Conservation (phyloP, 2,113 vertebrate genomes). For the Campylorhamphus procurvoides region DNA sequence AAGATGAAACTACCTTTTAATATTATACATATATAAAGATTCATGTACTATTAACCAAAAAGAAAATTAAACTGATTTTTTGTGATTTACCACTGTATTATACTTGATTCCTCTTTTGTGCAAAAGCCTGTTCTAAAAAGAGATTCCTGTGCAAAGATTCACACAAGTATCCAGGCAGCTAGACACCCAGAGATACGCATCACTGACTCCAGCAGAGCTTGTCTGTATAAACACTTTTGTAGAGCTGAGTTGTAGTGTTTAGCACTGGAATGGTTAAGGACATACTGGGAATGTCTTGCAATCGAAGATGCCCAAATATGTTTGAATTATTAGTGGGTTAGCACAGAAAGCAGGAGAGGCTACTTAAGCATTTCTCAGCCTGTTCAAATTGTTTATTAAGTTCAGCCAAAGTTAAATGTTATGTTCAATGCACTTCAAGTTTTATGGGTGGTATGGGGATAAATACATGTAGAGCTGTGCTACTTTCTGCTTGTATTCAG, state of each 20-base stretch:
- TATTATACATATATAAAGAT: neutral
- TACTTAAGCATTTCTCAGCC: conserved; percentile 10
- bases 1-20: neutral
- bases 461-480: conserved; percentile 15
- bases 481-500: conserved; percentile 6
- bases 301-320: neutral
- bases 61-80: neutral
- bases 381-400: conserved; percentile 26
- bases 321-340: conserved; percentile 7
- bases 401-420: conserved; percentile 66
- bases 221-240: neutral
- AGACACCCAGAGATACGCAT: neutral
- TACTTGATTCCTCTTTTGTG: neutral
- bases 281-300: neutral
- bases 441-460: conserved; percentile 59
- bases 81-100: neutral
- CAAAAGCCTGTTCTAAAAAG: neutral
- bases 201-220: neutral
- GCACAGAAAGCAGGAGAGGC: neutral
- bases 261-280: neutral
- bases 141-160: neutral
- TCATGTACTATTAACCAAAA: neutral
- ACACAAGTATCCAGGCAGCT: neutral
- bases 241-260: neutral
- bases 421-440: conserved; percentile 15